These are phyloP conservation scores for Listronotus bonariensis DNA, from an alignment of 1,140 invertebrate genomes.

Conservation along the genomic window DNA sequence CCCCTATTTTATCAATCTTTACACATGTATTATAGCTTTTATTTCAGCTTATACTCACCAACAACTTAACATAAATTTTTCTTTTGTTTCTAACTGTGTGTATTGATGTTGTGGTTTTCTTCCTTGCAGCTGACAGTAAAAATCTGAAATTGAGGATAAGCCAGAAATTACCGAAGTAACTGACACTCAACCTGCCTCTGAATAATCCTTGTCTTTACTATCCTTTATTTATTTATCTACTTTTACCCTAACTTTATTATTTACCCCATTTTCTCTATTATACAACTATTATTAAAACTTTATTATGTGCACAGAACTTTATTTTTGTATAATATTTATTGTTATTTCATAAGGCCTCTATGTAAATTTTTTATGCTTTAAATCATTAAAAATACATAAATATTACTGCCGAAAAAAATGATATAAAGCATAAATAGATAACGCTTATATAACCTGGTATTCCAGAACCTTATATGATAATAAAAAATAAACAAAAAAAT, in stretches of 20 bases:
- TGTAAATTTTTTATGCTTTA: constrained; percentile 6
- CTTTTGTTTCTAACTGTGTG: constrained; percentile 24
- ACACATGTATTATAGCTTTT: too few relatives aligned
- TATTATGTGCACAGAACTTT: constrained; percentile 31
- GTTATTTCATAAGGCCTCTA: not conserved
- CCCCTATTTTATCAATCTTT: too few relatives aligned
- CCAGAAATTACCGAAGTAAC: constrained; percentile 50
- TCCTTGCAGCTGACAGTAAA: constrained; percentile 49
- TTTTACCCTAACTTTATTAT: constrained; percentile 9
- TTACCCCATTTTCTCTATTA: constrained; percentile 14
- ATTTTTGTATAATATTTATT: constrained; percentile 31
- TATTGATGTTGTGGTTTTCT: constrained; percentile 45
- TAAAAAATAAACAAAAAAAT: too few relatives aligned
- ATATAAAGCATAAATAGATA: too few relatives aligned
- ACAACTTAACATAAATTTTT: not conserved
- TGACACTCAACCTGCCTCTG: constrained; percentile 34
- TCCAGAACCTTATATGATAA: too few relatives aligned
- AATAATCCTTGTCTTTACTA: constrained; percentile 43
- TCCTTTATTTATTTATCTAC: constrained; percentile 22
- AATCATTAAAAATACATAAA: not conserved
- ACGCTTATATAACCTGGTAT: too few relatives aligned
- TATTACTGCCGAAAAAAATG: too few relatives aligned
- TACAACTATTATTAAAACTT: constrained; percentile 6
- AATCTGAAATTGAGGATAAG: constrained; percentile 46
- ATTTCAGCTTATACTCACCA: too few relatives aligned